A percentile compares a stretch with the other conserved stretches of the same genome.
Conservation (phyloP, 1,140 invertebrate species). For the Sesamia nonagrioides region DNA sequence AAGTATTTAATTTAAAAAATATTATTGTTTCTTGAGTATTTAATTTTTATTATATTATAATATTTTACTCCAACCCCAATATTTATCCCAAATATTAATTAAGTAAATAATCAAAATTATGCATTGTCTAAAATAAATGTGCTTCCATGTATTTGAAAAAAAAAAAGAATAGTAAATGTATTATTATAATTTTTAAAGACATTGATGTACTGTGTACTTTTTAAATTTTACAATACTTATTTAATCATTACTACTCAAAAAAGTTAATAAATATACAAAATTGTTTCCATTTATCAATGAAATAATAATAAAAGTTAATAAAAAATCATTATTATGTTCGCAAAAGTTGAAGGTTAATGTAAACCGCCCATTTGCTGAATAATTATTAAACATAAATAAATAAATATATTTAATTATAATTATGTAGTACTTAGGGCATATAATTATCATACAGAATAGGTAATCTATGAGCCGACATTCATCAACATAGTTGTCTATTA, state of each 20-base stretch:
- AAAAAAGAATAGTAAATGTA: neutral
- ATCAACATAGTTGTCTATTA: too few relatives aligned
- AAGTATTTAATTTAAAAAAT: too few relatives aligned
- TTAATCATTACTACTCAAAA: conserved; percentile 8
- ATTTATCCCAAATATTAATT: neutral
- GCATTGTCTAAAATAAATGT: conserved; percentile 52
- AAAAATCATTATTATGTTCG: neutral
- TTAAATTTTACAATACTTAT: conserved; percentile 8
- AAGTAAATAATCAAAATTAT: neutral
- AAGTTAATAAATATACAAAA: neutral
- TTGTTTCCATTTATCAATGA: neutral
- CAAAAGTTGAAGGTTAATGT: conserved; percentile 6
- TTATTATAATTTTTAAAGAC: conserved; percentile 20
- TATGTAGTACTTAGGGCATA: conserved; percentile 30
- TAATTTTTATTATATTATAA: neutral
- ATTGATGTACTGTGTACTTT: conserved; percentile 18
- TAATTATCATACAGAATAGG: conserved; percentile 5
- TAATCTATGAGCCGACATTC: conserved; percentile 31
- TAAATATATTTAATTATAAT: conserved; percentile 4
- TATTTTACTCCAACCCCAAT: neutral
- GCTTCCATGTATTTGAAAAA: conserved; percentile 59
- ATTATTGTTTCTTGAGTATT: too few relatives aligned
- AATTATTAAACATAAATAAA: neutral
- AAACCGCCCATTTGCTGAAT: conserved; percentile 6
- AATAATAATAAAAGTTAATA: neutral